Evolutionary conservation across 2,113 vertebrate species (phyloP), one percentile per base, ranked within the genome.

Genomic region (Tringa solitaria): DNA sequence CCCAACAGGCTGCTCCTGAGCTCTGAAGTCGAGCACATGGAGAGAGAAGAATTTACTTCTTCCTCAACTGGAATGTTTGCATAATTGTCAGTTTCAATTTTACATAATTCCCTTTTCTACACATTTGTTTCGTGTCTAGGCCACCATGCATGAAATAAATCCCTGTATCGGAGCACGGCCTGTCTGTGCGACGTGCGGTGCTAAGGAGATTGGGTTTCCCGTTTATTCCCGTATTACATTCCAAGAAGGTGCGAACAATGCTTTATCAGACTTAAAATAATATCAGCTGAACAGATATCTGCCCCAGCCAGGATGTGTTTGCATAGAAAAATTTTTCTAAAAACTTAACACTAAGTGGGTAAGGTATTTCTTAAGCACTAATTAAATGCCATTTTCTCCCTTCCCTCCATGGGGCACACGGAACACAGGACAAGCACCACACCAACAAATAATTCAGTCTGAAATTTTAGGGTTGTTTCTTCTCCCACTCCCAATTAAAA

Each of bases 51-150:
- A 91, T 91, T 92, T 85, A 92, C 90, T 92, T 87, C 92, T 94
- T 96, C 92, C 83, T 92, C 91, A 74, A 46, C 87, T 61, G 65
- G 69, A 96, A 93, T 95, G 81, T 94, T 96, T 95, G 87, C 91
- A 87, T 96, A 97, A 97, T 97, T 96, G 96, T 94, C 92, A 92
- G 94, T 97, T 97, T 95, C 93, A 87, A 89, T 97, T 94, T 93
- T 82, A 91, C 80, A 73, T 94, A 89, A 95, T 96, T 92, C 87
- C 88, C 59, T 79, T 93, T 89, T 73, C 86, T 83, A 76, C 84
- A 75, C 84, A 27, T 93, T 96, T 83, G 73, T 86, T 96, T 94
- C 53, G 4, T 82, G 83, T 77, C 89, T 86, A 91, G 94, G 94
- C 92, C 78, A 92, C 84, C 94, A 95, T 78, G 86, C 90, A 87